Evolutionary conservation across 2,113 vertebrate species (phyloP), one percentile per base, ranked within the genome.

Genomic region (Seriola rivoliana): DNA sequence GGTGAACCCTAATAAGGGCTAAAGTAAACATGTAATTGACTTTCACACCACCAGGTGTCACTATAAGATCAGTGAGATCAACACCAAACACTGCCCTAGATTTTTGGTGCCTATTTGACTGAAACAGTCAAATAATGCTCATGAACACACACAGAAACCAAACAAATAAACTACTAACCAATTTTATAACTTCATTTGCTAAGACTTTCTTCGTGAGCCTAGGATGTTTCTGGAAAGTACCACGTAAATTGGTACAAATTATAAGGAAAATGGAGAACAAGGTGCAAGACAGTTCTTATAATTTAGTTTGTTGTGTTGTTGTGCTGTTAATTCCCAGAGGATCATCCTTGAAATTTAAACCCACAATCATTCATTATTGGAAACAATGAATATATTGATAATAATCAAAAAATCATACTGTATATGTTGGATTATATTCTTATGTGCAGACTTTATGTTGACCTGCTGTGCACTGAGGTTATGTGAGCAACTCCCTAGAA

Each of bases 11-110:
- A 19, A 23, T 21, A 44, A 17, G 21, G 25, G 7, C 10, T 38
- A 2, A 77, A 9, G 13, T 29, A 6, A 19, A 69, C 16, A 6
- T 69, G 25, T 34, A 23, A 29, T 50, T 25, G 3, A 72, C 8
- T 67, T 58, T 68, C 13, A 12, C 62, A 79, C 92, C 93, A 92
- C 79, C 75, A 91, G 92, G 74, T 91, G 93, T 91, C 93, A 87
- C 86, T 73, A 75, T 55, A 79, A 80, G 19, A 67, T 73, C 58
- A 34, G 8, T 19, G 57, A 67, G 19, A 54, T 25, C n/a, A 38
- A 42, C 8, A 13, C 34, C 3, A 65, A 55, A 42, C 40, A 62
- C 71, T 79, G 52, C 32, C 25, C 70, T 19, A 54, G 8, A 69
- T 68, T 58, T 36, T 23, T 23, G 38, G 4, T 4, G 17, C 5